Base-by-base conservation (phyloP, 2,888 invertebrate genomes). In the Dasysyrphus albostriatus region DNA sequence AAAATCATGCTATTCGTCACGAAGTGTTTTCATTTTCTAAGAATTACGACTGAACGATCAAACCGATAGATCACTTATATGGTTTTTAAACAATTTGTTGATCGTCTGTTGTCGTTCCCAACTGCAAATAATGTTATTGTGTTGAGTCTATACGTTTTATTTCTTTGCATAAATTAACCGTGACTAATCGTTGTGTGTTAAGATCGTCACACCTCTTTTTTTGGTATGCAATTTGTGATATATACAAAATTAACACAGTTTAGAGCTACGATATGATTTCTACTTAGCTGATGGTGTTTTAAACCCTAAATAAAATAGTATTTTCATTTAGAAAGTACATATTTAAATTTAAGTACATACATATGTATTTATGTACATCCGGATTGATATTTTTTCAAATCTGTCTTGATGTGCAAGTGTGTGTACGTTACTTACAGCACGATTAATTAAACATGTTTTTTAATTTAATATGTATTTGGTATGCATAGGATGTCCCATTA, bases 141-240 rank as follows among this genome's bases (percentile, higher is more conserved):
- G 14, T 7, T 14, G 1, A 0, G 24, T 14, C 58, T 42, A n/a
- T n/a, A 14, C 24, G 49, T 67, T 67, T 49, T 37, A 39, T 39
- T 39, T 67, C 61, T 59, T 61, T 73, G 61, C 78, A 83, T 83
- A 61, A 69, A 79, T 78, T 79, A 56, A 32, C 5, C 16, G 10
- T 83, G 83, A 83, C 78, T 83, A 83, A 83, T 63, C 83, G 44
- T n/a, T 44, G 44, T 44, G 44, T 44, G n/a, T 44, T 7, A n/a
- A 34, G 61, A 69, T 49, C 24, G 44, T 70, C 56, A 76, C 70
- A 56, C 58, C 44, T 39, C 7, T 56, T 44, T 56, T 54, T 19
- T 58, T 24, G 69, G 32, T 76, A 70, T 76, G 70, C 81, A 76
- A 81, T 56, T 70, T 47, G n/a, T 59, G 34, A 12, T 29, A 29